Percentiles rank a stretch among this genome's conserved stretches.
Conservation (phyloP, 2,113 vertebrate genomes). For the Toxotes jaculatrix region DNA sequence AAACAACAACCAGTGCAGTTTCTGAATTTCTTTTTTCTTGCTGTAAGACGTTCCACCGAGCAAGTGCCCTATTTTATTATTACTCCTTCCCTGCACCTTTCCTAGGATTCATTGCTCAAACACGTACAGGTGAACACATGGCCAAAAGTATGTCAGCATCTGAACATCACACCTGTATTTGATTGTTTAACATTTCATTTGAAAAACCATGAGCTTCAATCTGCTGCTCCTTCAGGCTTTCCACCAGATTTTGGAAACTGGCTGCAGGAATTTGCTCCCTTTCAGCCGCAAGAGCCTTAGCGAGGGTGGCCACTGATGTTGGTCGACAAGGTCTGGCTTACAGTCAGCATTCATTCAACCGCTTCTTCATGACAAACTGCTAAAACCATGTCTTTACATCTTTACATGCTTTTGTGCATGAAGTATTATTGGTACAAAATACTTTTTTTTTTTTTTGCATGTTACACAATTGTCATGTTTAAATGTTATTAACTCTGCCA, state of each 20-base stretch:
- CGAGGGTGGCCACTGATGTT: background rate
- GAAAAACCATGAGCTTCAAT: background rate
- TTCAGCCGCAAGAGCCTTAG: too few relatives aligned
- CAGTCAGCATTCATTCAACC: too few relatives aligned
- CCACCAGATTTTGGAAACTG: background rate
- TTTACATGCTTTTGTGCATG: too few relatives aligned
- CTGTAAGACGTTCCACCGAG: background rate
- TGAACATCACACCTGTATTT: background rate
- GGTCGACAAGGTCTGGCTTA: too few relatives aligned
- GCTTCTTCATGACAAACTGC: too few relatives aligned
- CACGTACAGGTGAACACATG: background rate
- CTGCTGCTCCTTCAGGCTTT: background rate
- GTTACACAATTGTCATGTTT: background rate
- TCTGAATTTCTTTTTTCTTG: conserved; percentile 18
- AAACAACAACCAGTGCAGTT: conserved; percentile 8
- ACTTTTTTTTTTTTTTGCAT: too few relatives aligned
- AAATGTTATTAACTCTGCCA: conserved; percentile 22
- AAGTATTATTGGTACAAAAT: background rate
- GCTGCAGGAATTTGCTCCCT: too few relatives aligned
- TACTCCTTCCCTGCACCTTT: background rate
- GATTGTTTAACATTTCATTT: background rate
- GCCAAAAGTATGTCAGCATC: background rate
- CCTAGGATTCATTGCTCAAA: background rate
- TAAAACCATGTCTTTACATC: too few relatives aligned
- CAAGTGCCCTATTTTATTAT: background rate